Conservation (phyloP, 37 sponge, comb jelly and placozoan species). For the Amphimedon queenslandica region DNA sequence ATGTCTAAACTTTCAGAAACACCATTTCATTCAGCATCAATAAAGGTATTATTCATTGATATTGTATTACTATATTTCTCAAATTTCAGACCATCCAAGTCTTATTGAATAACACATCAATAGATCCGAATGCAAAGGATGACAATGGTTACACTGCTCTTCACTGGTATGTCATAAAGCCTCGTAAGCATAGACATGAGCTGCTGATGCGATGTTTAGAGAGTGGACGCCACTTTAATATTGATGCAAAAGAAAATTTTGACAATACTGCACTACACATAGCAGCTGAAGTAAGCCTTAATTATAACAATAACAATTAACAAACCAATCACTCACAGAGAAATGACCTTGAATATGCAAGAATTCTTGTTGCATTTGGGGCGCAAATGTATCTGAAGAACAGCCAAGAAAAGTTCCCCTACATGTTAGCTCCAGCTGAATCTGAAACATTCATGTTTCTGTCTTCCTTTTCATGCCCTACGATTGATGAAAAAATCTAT, state of each 20-base stretch:
- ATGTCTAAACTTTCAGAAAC: too few relatives aligned
- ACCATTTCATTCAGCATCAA: too few relatives aligned
- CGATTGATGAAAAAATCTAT: too few relatives aligned
- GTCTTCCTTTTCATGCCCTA: too few relatives aligned
- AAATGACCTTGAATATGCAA: slow-evolving; percentile 8
- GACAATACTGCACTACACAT: slow-evolving; percentile 4
- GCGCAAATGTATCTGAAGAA: slow-evolving; percentile 31
- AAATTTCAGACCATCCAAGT: too few relatives aligned
- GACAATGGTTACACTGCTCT: background rate
- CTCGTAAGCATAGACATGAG: background rate
- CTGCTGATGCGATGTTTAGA: background rate
- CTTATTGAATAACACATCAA: background rate
- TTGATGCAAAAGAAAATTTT: background rate
- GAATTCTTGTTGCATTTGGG: slow-evolving; percentile 40
- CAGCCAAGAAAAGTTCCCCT: slow-evolving; percentile 14
- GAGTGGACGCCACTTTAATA: background rate
- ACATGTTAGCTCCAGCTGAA: slow-evolving; percentile 4
- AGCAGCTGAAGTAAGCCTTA: background rate
- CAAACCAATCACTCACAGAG: too few relatives aligned
- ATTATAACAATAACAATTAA: too few relatives aligned
- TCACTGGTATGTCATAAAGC: background rate
- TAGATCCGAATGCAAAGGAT: background rate
- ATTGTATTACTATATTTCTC: too few relatives aligned
- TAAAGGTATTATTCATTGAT: too few relatives aligned
- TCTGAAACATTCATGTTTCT: too few relatives aligned